Base-by-base conservation (phyloP, 2,113 vertebrate species). In the Sylvilagus bachmani region DNA sequence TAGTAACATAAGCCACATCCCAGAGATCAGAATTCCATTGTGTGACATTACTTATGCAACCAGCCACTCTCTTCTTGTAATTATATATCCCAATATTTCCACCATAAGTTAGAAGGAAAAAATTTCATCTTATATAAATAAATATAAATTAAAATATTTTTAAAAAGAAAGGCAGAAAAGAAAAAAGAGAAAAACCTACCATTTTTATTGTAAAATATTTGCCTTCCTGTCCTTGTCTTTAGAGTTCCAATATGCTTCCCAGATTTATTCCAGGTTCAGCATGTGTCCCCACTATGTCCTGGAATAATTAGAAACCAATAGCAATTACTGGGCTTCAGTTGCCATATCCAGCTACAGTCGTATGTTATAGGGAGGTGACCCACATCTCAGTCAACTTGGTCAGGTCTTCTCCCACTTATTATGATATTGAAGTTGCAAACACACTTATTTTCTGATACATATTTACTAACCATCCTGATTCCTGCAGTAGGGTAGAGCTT, bases 1-100 rank as follows among this genome's bases (percentile, higher is more conserved):
- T 93, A 8, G 8, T 61, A 58, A 19, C 8, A 31, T 89, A 80
- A 62, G 9, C 7, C 49, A 80, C 3, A 86, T 64, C 38, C 12
- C 66, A 93, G 66, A 91, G 94, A 91, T 66, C 14, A 91, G 74
- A 96, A 90, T 96, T 19, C 4, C n/a, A 51, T 79, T 58, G 36
- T 38, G 29, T 62, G 12, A 22, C 19, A 61, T 86, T 73, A 91
- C 9, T 31, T 95, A 10, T 78, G 16, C 7, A 61, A 8, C 21
- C 16, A 77, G 58, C 7, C 5, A 49, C 74, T 84, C 31, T 86
- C 27, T n/a, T 66, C 17, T 4, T 94, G 10, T 10, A 89, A 36
- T 83, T 12, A 75, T 75, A 24, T 81, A 49, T 81, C 62, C 25
- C 4, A 78, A 69, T 77, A 69, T 83, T 93, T 87, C 83, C 78